A percentile compares a stretch with the other conserved stretches of the same genome.
Evolutionary conservation across 2,888 invertebrate genomes (phyloP).

Genomic region (Machimus atricapillus): DNA sequence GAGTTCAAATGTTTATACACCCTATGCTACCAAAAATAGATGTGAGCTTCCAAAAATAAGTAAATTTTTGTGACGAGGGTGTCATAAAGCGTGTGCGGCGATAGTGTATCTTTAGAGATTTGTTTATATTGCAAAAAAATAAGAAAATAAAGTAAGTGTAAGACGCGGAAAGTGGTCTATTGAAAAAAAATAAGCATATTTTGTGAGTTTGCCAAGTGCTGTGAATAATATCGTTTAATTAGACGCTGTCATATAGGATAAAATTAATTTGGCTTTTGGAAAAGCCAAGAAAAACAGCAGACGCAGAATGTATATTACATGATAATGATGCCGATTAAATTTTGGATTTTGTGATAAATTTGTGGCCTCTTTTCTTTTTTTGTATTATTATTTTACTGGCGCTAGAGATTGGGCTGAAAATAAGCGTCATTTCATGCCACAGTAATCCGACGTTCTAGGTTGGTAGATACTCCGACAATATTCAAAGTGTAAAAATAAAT

Average conservation of each 20-base stretch:
- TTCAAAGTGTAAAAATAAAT: neutral
- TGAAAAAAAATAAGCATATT: neutral
- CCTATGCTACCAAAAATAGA: neutral
- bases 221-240: neutral
- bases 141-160: neutral
- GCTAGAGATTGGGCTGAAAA: neutral
- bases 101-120: neutral
- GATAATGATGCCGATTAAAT: neutral
- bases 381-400: neutral
- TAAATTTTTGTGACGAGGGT: neutral
- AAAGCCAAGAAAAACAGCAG: neutral
- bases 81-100: neutral
- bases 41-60: neutral
- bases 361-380: neutral
- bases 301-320: neutral
- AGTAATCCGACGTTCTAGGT: neutral
- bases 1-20: neutral
- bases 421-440: slow-evolving; percentile 11
- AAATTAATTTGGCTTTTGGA: neutral
- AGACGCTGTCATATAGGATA: neutral
- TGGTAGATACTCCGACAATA: neutral
- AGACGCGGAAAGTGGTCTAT: neutral
- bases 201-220: neutral
- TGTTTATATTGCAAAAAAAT: neutral
- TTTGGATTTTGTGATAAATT: slow-evolving; percentile 3